Evolutionary conservation across 2,797 vertebrate genomes (phyloP), one percentile per base, ranked within the genome.

Genomic region (Triplophysa yarkandensis): DNA sequence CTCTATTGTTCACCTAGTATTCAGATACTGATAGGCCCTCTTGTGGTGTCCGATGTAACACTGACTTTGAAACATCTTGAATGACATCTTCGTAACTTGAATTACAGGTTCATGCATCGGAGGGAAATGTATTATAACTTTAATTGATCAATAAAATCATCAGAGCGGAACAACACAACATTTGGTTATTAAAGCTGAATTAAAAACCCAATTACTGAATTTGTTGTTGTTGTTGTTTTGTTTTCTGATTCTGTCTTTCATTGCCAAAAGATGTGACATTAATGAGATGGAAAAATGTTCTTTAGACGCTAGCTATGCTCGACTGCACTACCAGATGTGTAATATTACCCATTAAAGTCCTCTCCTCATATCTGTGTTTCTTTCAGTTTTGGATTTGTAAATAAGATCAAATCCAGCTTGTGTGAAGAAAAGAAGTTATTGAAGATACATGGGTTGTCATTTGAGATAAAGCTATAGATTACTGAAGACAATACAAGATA

Each of bases 381-480:
- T 34, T 7, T 16, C 25, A 13, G 23, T 28, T 23, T 5, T 23
- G 54, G 9, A 61, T 62, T 43, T 71, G 14, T 13, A 16, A 71
- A 55, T 30, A 41, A 30, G 23, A 32, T 43, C 2, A 43, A 64
- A 73, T 55, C 54, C 63, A 28, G 54, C 0, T 16, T 93, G 93
- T 94, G 82, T 89, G 92, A 76, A n/a, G 50, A 30, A 72, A 63
- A 72, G 36, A n/a, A n/a, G 3, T 34, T 9, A 50, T 52, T 32
- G 23, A 54, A 70, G 19, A 32, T 32, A 64, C 32, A 30, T 9
- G 19, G 36, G 55, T 36, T 41, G 64, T 50, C 34, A 30, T 70
- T 77, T 74, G 19, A 44, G 61, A 74, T 57, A 64, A 57, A 57
- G 61, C 39, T 74, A 55, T 57, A 32, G 36, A 63, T 44, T 77